These are phyloP conservation scores for Liparis tanakae DNA, from an alignment of 2,797 vertebrate genomes.

Conservation along the genomic window DNA sequence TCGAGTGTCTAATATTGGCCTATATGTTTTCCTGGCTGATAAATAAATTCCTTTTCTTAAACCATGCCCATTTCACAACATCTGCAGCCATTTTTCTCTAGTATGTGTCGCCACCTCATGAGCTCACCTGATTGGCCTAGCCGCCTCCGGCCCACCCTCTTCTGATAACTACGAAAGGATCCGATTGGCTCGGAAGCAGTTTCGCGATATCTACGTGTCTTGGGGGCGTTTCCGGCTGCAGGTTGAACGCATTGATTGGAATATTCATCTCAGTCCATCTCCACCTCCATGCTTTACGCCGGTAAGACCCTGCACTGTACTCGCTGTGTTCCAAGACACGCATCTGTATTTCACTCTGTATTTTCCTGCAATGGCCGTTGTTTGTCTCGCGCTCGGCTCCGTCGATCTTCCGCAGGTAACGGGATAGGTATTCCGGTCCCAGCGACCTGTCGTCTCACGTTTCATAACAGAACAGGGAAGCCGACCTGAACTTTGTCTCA, in stretches of 20 bases:
- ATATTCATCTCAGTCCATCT: not conserved
- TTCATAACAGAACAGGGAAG: not conserved
- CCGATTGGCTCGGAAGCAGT: constrained; percentile 71
- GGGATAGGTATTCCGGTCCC: not conserved
- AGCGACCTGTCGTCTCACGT: not conserved
- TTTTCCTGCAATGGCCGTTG: not conserved
- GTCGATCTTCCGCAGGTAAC: not conserved
- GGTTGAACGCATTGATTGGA: constrained; percentile 11
- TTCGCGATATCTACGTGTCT: not conserved
- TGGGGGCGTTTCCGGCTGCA: constrained; percentile 51
- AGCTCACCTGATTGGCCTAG: constrained; percentile 68
- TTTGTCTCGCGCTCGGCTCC: not conserved
- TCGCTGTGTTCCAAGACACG: not conserved
- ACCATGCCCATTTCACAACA: constrained; percentile 36
- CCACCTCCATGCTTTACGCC: not conserved
- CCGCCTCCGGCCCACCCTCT: constrained; percentile 73
- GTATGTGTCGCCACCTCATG: constrained; percentile 50
- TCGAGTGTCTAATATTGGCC: too few species aligned
- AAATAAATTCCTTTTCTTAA: not conserved
- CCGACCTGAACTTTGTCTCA: constrained; percentile 38
- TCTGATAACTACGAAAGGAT: constrained; percentile 64
- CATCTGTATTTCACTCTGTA: not conserved
- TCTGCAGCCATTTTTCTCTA: not conserved
- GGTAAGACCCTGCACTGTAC: constrained; percentile 58
- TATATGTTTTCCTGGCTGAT: not conserved